Conservation (phyloP, 2,888 invertebrate species). For the Steinernema scapterisci region DNA sequence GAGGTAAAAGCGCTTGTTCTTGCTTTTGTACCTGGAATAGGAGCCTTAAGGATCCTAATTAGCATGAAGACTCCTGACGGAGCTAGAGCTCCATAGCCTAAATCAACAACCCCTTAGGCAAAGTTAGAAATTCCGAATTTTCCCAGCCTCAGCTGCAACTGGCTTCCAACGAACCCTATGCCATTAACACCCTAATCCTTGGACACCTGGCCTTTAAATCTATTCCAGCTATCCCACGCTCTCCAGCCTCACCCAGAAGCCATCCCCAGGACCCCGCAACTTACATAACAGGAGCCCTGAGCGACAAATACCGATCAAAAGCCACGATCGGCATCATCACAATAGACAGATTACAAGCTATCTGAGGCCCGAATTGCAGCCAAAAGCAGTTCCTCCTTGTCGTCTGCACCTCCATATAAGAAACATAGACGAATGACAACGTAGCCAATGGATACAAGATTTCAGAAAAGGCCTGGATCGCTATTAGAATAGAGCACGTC, state of each 20-base stretch:
- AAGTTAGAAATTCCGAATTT: not conserved
- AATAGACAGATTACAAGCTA: not conserved
- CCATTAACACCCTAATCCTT: too few species aligned
- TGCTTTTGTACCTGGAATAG: not conserved
- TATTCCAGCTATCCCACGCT: too few species aligned
- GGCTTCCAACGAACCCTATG: too few species aligned
- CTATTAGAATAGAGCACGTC: not conserved
- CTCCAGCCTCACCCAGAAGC: too few species aligned
- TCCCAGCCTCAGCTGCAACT: too few species aligned
- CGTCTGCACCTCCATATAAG: not conserved
- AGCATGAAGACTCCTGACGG: too few species aligned
- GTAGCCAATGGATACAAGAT: not conserved
- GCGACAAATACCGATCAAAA: not conserved
- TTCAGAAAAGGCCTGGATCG: not conserved
- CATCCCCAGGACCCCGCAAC: not conserved
- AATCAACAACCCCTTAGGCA: not conserved
- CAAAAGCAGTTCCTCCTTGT: not conserved
- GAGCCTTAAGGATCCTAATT: not conserved
- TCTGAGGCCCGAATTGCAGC: not conserved
- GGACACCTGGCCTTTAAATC: too few species aligned
- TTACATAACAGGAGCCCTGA: not conserved
- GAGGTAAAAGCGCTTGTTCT: not conserved
- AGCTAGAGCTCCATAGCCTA: not conserved
- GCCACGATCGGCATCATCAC: slow-evolving; percentile 4
- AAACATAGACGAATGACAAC: not conserved